These are phyloP conservation scores for Pavo muticus DNA, from an alignment of 2,113 vertebrate genomes.

Conservation along the genomic window DNA sequence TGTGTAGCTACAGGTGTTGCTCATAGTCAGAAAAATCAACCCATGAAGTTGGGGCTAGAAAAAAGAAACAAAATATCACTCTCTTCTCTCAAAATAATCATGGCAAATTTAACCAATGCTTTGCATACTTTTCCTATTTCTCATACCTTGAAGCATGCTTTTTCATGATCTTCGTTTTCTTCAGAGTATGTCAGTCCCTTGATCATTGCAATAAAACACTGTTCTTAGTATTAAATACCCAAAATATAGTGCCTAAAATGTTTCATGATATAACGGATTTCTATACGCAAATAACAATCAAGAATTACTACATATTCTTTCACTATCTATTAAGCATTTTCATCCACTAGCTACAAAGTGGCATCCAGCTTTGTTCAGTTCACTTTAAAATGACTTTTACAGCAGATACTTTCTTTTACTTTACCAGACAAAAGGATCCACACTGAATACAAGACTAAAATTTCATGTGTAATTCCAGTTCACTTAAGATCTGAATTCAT, in stretches of 20 bases:
- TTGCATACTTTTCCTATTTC: not conserved
- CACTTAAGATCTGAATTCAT: not conserved
- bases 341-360: not conserved
- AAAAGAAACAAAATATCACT: not conserved
- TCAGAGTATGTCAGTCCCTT: not conserved
- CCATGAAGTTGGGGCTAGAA: not conserved
- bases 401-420: not conserved
- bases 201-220: not conserved
- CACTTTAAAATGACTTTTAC: conserved; percentile 17
- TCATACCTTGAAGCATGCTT: not conserved
- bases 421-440: conserved; percentile 8
- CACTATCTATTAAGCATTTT: not conserved
- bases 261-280: not conserved
- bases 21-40: not conserved
- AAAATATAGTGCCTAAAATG: not conserved
- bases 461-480: not conserved
- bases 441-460: not conserved
- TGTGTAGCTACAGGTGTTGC: not conserved
- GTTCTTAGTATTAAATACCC: not conserved
- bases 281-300: not conserved
- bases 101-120: not conserved
- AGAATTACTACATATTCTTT: not conserved
- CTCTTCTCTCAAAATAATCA: not conserved
- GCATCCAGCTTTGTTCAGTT: not conserved
- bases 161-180: not conserved